phyloP scores from a whole-genome alignment of 2,113 vertebrate genomes.

The Pogona vitticeps region DNA sequence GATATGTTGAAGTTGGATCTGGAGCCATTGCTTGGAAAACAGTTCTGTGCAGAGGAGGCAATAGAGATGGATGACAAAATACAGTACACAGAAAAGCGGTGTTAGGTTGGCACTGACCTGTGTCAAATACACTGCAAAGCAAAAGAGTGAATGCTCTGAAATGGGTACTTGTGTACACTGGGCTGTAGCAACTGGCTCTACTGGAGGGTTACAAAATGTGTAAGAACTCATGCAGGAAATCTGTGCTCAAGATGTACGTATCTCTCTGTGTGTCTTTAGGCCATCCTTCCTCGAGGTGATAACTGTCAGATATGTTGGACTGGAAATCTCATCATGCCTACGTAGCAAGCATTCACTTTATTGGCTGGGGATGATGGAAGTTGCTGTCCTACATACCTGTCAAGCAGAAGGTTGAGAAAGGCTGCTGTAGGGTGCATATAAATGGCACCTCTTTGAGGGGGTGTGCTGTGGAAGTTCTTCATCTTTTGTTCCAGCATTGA shows the following conservation, averaged over 20 bases:
- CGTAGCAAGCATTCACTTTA: no score
- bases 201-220: background rate
- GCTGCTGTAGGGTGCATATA: background rate
- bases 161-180: background rate
- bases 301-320: no score
- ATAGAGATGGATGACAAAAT: background rate
- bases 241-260: background rate
- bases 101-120: background rate
- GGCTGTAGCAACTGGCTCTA: background rate
- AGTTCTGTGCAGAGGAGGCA: no score
- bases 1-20: background rate
- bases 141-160: no score
- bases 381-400: no score
- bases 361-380: no score
- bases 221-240: background rate
- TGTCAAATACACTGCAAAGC: background rate
- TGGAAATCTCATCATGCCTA: no score
- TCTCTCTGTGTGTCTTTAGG: background rate
- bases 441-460: no score
- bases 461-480: no score
- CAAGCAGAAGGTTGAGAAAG: background rate
- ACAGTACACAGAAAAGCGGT: background rate
- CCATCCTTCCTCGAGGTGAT: background rate
- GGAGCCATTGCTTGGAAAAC: background rate
- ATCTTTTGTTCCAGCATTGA: background rate